Evolutionary conservation across 2,888 invertebrate species (phyloP), one percentile per base, ranked within the genome.

Genomic region (Imbricaverruca yamaguchii): DNA sequence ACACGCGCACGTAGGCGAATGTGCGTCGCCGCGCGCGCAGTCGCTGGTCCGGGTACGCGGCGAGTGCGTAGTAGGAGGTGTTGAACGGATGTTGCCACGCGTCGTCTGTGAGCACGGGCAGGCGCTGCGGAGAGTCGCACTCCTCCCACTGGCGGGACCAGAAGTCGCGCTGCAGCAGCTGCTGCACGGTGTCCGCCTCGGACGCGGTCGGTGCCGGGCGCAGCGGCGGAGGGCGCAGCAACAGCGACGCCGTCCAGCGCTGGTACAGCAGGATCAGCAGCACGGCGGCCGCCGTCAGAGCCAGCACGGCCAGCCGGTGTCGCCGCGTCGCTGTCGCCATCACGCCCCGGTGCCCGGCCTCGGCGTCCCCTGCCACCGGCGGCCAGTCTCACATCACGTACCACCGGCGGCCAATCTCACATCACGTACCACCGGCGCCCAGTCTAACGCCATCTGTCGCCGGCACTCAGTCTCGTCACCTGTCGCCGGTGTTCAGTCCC

Each of bases 11-110:
- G 77, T 85, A 85, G n/a, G 85, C 85, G 81, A 84, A 83, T n/a
- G 89, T 74, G 88, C 87, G 84, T 88, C 88, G 83, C 89, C 86
- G 59, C 89, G 86, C 85, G 21, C 84, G 83, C 82, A 86, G 84
- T 23, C 90, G 87, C 55, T 88, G 87, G 85, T 90, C 90, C 85
- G 90, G 90, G 85, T 89, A 90, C 8, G 90, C 90, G 0, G 89
- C 88, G 85, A 89, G 90, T 56, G 90, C 85, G 4, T 89, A 89
- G 25, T 90, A 88, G 15, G 87, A 86, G 7, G 89, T 88, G 21
- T 88, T 88, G 12, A 85, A 84, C 15, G 82, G 79, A 78, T 81
- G 80, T 61, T 83, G 83, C 83, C 83, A 83, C 7, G 65, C 13
- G 18, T 59, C 56, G 61, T 83, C 83, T 61, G 81, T 82, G 15